A percentile compares a stretch with the other conserved stretches of the same genome.
phyloP scores from a whole-genome alignment of 2,113 vertebrate genomes.

The Elachura formosa region DNA sequence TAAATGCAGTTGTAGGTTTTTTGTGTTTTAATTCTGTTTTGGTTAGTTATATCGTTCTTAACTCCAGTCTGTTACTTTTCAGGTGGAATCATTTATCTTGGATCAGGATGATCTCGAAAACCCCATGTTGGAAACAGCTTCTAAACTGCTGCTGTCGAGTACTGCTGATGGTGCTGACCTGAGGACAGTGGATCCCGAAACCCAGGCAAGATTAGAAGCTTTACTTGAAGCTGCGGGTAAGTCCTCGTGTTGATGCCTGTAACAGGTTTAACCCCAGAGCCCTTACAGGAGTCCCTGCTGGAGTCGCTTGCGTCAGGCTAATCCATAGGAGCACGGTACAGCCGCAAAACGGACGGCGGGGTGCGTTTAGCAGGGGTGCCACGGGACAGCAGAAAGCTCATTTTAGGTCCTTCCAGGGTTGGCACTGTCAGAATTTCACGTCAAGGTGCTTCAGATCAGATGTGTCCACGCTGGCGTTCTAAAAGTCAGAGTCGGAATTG shows the following conservation, averaged over 20 bases:
- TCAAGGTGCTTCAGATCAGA: not conserved
- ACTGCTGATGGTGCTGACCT: slow-evolving; percentile 94
- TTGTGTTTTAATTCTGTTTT: not conserved
- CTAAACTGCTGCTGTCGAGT: slow-evolving; percentile 93
- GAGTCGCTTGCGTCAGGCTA: not conserved
- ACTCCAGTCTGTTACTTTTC: not conserved
- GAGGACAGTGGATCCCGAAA: slow-evolving; percentile 97
- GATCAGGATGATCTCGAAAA: slow-evolving; percentile 99
- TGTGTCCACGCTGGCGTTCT: fast-evolving
- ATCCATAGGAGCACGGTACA: not conserved
- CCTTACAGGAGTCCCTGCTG: fast-evolving
- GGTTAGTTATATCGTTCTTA: not conserved
- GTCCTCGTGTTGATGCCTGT: not conserved
- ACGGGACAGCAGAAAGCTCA: fast-evolving
- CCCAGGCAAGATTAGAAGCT: slow-evolving; percentile 95
- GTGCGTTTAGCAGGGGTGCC: not conserved
- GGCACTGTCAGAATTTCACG: not conserved
- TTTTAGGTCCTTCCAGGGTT: not conserved
- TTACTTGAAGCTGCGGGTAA: slow-evolving; percentile 96
- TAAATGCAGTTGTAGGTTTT: not conserved
- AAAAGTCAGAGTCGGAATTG: not conserved
- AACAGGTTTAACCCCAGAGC: not conserved
- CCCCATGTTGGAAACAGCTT: slow-evolving; percentile 97
- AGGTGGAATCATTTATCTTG: slow-evolving; percentile 98
- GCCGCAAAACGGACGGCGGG: fast-evolving